These are phyloP conservation scores for Anomalospiza imberbis DNA, from an alignment of 2,797 vertebrate genomes.

Conservation along the genomic window DNA sequence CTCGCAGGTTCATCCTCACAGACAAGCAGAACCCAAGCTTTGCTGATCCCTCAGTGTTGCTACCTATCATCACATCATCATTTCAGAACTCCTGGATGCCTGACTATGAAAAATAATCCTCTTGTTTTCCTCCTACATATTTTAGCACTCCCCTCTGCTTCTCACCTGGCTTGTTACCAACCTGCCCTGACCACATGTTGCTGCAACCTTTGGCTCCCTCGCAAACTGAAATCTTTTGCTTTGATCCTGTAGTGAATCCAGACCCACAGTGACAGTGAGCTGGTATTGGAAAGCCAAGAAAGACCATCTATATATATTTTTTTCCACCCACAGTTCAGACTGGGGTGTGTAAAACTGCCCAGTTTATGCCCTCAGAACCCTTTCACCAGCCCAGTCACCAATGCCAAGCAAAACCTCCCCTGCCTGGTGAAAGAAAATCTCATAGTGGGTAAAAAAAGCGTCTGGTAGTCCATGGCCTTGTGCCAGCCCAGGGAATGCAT, in stretches of 20 bases:
- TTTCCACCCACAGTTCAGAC: fast-evolving
- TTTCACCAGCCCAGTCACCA: neutral
- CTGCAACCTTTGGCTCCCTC: neutral
- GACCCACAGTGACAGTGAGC: neutral
- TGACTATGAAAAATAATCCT: neutral
- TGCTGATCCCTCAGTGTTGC: neutral
- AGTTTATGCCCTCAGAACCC: neutral
- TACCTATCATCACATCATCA: neutral
- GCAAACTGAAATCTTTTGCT: neutral
- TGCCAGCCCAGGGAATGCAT: neutral
- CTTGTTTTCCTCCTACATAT: neutral
- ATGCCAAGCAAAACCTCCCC: neutral
- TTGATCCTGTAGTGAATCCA: neutral
- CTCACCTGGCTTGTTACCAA: neutral
- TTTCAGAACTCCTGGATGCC: neutral
- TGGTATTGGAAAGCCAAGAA: neutral
- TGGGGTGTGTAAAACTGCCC: neutral
- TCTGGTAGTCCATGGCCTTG: neutral
- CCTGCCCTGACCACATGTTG: neutral
- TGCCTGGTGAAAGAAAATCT: neutral
- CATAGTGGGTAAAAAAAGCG: fast-evolving
- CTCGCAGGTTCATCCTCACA: neutral
- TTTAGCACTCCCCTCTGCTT: neutral
- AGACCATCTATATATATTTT: neutral
- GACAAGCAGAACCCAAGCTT: neutral